Evolutionary conservation across 2,888 invertebrate genomes (phyloP), one percentile per base, ranked within the genome.

Genomic region (Dryadula phaetusa): DNA sequence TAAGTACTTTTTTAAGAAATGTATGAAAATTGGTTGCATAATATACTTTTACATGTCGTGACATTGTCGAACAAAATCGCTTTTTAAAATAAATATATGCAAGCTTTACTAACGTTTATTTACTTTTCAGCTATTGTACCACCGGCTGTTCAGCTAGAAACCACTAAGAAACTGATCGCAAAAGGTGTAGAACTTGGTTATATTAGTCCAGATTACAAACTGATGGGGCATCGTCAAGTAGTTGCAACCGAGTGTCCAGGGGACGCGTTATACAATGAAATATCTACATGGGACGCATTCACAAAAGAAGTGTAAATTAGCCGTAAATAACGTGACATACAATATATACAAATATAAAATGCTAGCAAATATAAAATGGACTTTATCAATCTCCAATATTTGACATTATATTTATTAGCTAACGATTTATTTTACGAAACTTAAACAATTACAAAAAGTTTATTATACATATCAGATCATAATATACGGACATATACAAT

Each of bases 181-280:
- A 88, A 83, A 56, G 96, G 95, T 0, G 90, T 95, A 0, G 74
- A 84, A n/a, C 84, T 88, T 10, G 95, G 95, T 0, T 93, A 92
- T 79, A 95, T 96, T 40, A 79, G 86, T 5, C 78, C 85, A 0
- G 83, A 94, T 71, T 95, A 95, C 77, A 89, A 88, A 25, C 81
- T 96, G 14, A 83, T 95, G 8, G 96, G 95, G 0, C 96, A 96
- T 79, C 84, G 87, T 0, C 87, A 89, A 74, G 81, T 85, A 73
- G 14, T 83, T 83, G 74, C 79, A 0, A 96, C 96, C 0, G 95
- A 94, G 69, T 96, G 96, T 75, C 96, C 96, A 0, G 96, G 96
- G 0, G 88, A 93, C 8, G 86, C 93, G 0, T 85, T 96, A 0
- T 95, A 93, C 77, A 77, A 88, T 0, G 95, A 95, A 78, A 95